Base-by-base conservation (phyloP, 1,140 invertebrate species). In the Pseudobourletiella spinata region DNA sequence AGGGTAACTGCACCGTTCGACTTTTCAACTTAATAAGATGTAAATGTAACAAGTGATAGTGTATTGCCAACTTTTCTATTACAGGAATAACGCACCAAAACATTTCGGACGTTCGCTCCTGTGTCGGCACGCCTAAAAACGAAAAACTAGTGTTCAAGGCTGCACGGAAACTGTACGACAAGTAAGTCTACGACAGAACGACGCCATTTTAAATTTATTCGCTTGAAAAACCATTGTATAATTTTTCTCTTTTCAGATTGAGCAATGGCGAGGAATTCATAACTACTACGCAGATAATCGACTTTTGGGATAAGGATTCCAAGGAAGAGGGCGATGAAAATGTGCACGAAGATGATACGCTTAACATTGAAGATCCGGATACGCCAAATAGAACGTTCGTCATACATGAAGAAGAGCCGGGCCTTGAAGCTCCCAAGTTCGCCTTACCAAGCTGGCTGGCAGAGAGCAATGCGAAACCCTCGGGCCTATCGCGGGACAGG, bases 261-360 rank as follows among this genome's bases (percentile, higher is more conserved):
- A 87, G 86, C 2, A 88, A 88, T 74, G 88, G 88, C 14, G 85
- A 87, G 73, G 86, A 91, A 69, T 90, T 87, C 66, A 89, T 91
- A 48, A 92, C 84, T 43, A 88, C 84, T 42, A 85, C 84, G 35
- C 88, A 88, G 71, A 74, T 89, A 30, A 83, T 14, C 84, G 69
- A 78, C 80, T 25, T 80, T 39, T n/a, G n/a, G 80, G 63, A 86
- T 86, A 24, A 18, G 60, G 16, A 43, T 22, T 0, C 14, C 25
- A 44, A 61, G 42, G 25, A 55, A 57, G n/a, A 62, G 46, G 39
- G 25, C 51, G 15, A 30, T 54, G 28, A 55, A 2, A 26, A 22
- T 42, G 48, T 32, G 30, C 39, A 44, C 2, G 46, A 59, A n/a
- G 29, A 57, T 15, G 29, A 44, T 15, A n/a, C n/a, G n/a, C n/a